Evolutionary conservation across 1,140 invertebrate species (phyloP), one percentile per base, ranked within the genome.

Genomic region (Temnothorax longispinosus): DNA sequence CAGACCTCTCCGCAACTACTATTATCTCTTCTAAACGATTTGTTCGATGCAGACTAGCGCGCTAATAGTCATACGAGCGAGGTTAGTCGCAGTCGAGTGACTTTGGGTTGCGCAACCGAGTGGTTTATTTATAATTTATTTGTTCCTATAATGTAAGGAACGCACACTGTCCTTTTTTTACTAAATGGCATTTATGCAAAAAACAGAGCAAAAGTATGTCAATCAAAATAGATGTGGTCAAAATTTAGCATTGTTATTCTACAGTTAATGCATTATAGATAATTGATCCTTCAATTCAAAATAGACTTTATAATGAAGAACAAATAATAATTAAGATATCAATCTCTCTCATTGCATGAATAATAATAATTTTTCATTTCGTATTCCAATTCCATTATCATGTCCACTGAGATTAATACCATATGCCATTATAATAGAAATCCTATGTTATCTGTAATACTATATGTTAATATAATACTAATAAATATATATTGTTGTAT

Each of bases 21-120:
- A 86, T 86, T 86, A 86, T 86, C 85, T 86, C 85, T 86, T 86
- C 85, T 86, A 81, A 86, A 84, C 85, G 77, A 86, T 86, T 86
- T 86, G 85, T 86, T 86, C 78, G 71, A 88, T 74, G 69, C 80
- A 44, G 27, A 84, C 80, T 84, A 50, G n/a, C 69, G 80, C 56
- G 41, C 41, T 84, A 56, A 84, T 84, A 84, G 69, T 84, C 69
- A 58, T 75, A 84, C 69, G 21, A 56, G 78, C 50, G 32, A 47
- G 67, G 32, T 84, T 84, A 84, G 54, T 75, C 54, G 80, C 80
- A 69, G 80, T 84, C 80, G 69, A 84, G 69, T 69, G 56, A 84
- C 80, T 84, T 84, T 38, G 69, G 80, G 15, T 85, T 69, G 80
- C 54, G 52, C 44, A 62, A 52, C 32, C 47, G 72, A 50, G 60